Evolutionary conservation across 2,888 invertebrate genomes (phyloP).

Genomic region (Apamea epomidion): DNA sequence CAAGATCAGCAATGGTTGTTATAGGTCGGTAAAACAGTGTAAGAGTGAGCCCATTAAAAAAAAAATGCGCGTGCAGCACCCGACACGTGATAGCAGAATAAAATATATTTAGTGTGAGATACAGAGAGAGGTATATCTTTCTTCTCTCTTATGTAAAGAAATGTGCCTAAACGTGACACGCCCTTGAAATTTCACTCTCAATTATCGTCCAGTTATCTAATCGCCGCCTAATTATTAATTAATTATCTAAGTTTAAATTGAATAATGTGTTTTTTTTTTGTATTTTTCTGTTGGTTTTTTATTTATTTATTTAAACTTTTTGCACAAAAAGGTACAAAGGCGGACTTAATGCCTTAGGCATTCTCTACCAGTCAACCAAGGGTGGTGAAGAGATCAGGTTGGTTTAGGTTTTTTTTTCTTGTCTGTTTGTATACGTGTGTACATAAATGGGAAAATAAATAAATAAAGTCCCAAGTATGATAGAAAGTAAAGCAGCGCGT

Average conservation of each 20-base stretch:
- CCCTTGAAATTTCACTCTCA: background rate
- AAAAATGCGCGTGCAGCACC: background rate
- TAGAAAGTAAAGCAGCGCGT: background rate
- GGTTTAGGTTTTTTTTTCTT: no score
- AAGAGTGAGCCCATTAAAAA: no score
- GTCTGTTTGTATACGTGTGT: no score
- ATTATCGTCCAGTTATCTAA: background rate
- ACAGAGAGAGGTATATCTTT: background rate
- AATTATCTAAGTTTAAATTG: background rate
- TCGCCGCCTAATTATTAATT: background rate
- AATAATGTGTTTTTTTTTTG: no score
- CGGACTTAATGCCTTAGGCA: no score
- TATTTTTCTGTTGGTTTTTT: no score
- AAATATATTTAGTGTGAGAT: background rate
- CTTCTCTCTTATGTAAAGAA: background rate
- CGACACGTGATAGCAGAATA: background rate
- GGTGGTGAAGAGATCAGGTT: no score
- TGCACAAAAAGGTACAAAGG: no score
- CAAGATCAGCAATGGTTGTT: background rate
- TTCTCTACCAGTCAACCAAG: no score
- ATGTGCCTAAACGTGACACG: background rate
- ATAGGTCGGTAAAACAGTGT: background rate
- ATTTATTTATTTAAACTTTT: no score
- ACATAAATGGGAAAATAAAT: no score
- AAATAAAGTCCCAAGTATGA: background rate